Evolutionary conservation across 2,888 invertebrate genomes (phyloP).

Genomic region (Watsonalla cultraria): DNA sequence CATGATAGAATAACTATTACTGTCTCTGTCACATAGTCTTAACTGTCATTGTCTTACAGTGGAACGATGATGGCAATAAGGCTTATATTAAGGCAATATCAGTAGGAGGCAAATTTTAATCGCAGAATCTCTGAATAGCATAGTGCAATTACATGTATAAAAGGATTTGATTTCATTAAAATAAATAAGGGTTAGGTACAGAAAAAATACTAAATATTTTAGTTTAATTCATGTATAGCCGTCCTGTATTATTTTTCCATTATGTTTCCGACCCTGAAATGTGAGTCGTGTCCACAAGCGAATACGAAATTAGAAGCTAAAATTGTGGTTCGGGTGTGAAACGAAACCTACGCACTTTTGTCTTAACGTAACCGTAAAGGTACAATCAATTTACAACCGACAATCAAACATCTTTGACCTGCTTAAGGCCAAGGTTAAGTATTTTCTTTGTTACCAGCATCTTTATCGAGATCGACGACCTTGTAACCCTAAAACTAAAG

Average conservation of each 20-base stretch:
- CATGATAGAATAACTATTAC: too few relatives aligned
- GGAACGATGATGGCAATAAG: too few relatives aligned
- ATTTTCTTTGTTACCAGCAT: neutral
- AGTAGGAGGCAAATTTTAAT: too few relatives aligned
- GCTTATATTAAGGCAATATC: too few relatives aligned
- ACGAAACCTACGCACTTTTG: neutral
- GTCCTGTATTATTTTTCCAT: slow-evolving; percentile 8
- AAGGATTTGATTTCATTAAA: too few relatives aligned
- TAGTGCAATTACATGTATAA: too few relatives aligned
- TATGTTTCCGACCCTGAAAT: slow-evolving; percentile 10
- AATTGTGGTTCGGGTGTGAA: neutral
- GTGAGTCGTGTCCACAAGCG: slow-evolving; percentile 15
- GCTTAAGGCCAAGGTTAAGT: neutral
- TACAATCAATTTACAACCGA: neutral
- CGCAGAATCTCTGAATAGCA: too few relatives aligned
- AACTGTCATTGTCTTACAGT: too few relatives aligned
- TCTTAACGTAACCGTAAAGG: neutral
- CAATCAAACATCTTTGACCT: neutral
- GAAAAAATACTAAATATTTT: too few relatives aligned
- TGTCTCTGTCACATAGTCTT: too few relatives aligned
- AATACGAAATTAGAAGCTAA: slow-evolving; percentile 5
- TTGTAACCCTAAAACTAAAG: neutral
- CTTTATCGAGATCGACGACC: neutral
- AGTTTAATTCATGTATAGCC: neutral
- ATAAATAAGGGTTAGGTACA: too few relatives aligned